A percentile compares a stretch with the other conserved stretches of the same genome.
Conservation (phyloP, 1,140 invertebrate species). For the Zaprionus nigranus region DNA sequence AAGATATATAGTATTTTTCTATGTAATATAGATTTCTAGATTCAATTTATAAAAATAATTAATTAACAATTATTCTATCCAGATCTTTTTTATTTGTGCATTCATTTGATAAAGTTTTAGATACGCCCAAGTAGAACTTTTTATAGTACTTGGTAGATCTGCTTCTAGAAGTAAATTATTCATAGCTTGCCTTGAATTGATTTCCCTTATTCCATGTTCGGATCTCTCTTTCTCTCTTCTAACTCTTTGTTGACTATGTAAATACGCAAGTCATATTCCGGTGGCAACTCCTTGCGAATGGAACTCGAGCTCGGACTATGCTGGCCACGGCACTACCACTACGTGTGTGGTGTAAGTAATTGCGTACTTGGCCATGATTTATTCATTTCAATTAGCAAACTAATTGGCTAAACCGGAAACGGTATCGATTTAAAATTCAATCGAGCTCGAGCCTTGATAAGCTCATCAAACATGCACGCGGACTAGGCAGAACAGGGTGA, state of each 20-base stretch:
- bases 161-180: conserved; percentile 19
- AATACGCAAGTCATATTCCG: conserved; percentile 13
- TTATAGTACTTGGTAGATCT: neutral
- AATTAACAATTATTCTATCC: neutral
- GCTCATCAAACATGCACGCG: conserved; percentile 72
- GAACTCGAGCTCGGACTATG: neutral
- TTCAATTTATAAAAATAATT: no score
- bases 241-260: conserved; percentile 5
- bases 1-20: no score
- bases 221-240: neutral
- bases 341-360: conserved; percentile 36
- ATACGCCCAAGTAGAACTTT: neutral
- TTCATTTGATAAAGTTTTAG: neutral
- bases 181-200: conserved; percentile 9
- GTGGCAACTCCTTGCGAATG: conserved; percentile 4
- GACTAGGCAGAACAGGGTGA: conserved; percentile 1
- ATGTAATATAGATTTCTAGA: no score
- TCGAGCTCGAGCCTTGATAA: conserved; percentile 70
- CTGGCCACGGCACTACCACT: neutral
- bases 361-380: conserved; percentile 59
- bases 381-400: conserved; percentile 70
- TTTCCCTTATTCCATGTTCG: neutral
- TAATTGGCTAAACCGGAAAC: conserved; percentile 68
- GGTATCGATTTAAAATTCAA: conserved; percentile 77
- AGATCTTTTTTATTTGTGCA: neutral